Evolutionary conservation across 35 echinoderm and acorn worm genomes (phyloP), one percentile per base, ranked within the genome.

Genomic region (Anneissia japonica): DNA sequence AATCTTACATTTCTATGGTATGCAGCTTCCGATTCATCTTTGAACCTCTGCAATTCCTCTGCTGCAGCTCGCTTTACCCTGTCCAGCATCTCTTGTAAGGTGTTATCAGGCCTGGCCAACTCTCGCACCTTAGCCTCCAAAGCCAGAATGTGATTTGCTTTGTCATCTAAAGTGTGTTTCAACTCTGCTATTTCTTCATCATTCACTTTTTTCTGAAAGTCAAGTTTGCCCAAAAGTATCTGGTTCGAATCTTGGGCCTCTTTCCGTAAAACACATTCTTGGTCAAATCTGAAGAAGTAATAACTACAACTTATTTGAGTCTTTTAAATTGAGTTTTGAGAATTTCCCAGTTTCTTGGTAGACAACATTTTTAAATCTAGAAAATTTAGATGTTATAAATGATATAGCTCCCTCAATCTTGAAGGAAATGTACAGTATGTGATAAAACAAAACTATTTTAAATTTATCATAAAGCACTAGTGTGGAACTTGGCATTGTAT

Each of bases 1-100:
- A n/a, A n/a, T n/a, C n/a, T 93, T 91, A 99, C 96, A 94, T 99
- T 99, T 76, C 72, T 79, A 86, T 91, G 89, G 73, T 91, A 99
- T 74, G 86, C 73, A 4, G 86, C 81, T 37, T 94, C 96, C 0
- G 92, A 82, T 79, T 94, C 83, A 30, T 99, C 91, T 77, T 99
- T 99, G 32, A 86, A 99, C n/a, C 87, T 91, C 75, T 94, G 91
- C 26, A 99, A 80, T 64, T 99, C 96, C 9, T 74, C 83, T 0
- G 89, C 80, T 1, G 96, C 89, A 29, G 96, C 89, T 40, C 86
- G 78, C 36, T 92, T 86, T 21, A 99, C 88, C 4, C 79, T 89
- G n/a, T 84, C 89, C 51, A 99, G 35, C 30, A 87, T 79, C 38
- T 99, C 92, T 33, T 94, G 89, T 0, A 94, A 87, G 10, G 86